Conservation (phyloP, 2,113 vertebrate genomes). For the Smithornis capensis region DNA sequence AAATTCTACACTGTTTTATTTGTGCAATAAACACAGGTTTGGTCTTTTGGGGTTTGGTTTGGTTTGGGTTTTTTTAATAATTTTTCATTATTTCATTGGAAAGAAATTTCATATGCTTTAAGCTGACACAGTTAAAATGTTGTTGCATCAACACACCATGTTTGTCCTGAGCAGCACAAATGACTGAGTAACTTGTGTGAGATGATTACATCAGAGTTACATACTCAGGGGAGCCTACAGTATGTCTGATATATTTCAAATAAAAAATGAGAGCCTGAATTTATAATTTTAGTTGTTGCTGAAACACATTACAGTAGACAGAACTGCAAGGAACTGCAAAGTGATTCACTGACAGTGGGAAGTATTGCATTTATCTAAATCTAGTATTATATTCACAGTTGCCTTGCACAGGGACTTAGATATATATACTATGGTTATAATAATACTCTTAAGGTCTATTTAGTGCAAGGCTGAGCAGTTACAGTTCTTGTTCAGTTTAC, state of each 20-base stretch:
- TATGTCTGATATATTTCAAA: background rate
- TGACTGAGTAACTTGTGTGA: background rate
- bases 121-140: background rate
- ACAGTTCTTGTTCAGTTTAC: background rate
- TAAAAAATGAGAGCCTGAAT: conserved; percentile 12
- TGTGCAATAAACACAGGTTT: background rate
- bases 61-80: background rate
- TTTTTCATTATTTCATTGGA: background rate
- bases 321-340: conserved; percentile 31
- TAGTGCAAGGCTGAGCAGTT: background rate
- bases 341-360: conserved; percentile 15
- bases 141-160: background rate
- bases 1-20: background rate
- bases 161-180: background rate
- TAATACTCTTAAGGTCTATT: conserved; percentile 26
- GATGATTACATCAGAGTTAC: background rate
- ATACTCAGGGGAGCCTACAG: background rate
- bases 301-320: background rate
- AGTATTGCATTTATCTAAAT: conserved; percentile 41
- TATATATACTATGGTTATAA: conserved; percentile 23
- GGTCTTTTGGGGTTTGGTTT: too few relatives aligned
- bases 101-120: background rate
- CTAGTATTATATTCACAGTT: background rate
- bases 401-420: conserved; percentile 13
- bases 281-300: conserved; percentile 23